Conservation (phyloP, 1,140 invertebrate genomes). For the Pseudomyrmex cubaensis region DNA sequence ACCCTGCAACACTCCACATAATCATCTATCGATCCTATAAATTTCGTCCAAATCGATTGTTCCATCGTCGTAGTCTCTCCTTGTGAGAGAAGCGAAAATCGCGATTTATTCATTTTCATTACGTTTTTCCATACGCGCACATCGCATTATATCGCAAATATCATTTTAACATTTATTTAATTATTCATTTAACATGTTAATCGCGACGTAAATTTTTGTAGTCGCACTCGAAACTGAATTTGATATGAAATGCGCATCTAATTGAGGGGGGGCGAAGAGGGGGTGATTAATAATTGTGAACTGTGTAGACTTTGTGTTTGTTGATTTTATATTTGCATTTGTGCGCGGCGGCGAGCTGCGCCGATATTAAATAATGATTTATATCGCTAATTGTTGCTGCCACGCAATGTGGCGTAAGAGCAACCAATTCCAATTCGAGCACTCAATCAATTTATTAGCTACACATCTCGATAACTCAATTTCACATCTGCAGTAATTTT, state of each 20-base stretch:
- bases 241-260: slow-evolving; percentile 44
- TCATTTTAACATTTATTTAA: slow-evolving; percentile 33
- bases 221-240: slow-evolving; percentile 10
- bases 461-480: slow-evolving; percentile 32
- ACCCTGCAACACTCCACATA: too few species aligned
- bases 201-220: slow-evolving; percentile 42
- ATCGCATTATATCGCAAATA: slow-evolving; percentile 22
- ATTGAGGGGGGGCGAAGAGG: not conserved
- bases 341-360: not conserved
- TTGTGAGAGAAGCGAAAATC: slow-evolving; percentile 20
- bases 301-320: not conserved
- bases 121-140: not conserved
- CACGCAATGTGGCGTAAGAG: not conserved
- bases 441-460: slow-evolving; percentile 47
- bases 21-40: too few species aligned
- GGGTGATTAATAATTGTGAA: slow-evolving; percentile 51
- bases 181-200: slow-evolving; percentile 44
- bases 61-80: too few species aligned
- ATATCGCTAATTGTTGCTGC: slow-evolving; percentile 37
- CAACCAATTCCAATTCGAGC: slow-evolving; percentile 6
- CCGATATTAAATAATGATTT: slow-evolving; percentile 45
- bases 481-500: slow-evolving; percentile 19
- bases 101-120: not conserved
- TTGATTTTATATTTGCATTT: slow-evolving; percentile 20
- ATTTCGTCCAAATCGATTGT: too few species aligned